Evolutionary conservation across 2,113 vertebrate genomes (phyloP), one percentile per base, ranked within the genome.

Genomic region (Muntiacus reevesi): DNA sequence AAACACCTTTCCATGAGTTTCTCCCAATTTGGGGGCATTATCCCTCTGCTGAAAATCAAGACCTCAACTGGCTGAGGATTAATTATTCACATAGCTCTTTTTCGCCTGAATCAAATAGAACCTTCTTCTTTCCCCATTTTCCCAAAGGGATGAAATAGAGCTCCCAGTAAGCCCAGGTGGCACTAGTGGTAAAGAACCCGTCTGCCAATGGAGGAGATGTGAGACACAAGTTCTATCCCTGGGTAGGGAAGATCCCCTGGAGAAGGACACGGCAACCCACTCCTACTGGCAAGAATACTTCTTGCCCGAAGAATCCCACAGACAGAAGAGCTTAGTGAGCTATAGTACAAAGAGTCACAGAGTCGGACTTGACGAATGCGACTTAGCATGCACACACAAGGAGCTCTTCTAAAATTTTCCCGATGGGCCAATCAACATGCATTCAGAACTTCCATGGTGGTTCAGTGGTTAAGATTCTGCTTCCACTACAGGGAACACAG

Each of bases 41-140:
- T 2, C 13, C 45, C 45, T 52, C 76, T 94, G 52, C 45, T 89
- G 79, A 67, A 96, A 96, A 91, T 52, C 60, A 85, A 43, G 93
- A 45, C 30, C 21, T 88, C 47, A 88, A 64, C 87, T 92, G 84
- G 52, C n/a, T 96, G n/a, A 91, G 23, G 45, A 85, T 40, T 94
- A 67, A 95, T 93, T 89, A 89, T 93, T 89, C 60, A 62, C 54
- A 17, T 60, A 74, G n/a, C 16, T 95, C 15, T 47, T 6, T 90
- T 64, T 78, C 40, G 14, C 30, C 43, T 89, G 71, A 89, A 89
- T 36, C 92, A 91, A 88, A 87, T 5, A 87, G 30, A 87, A 92
- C 76, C 25, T 89, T 62, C 52, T 92, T 78, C 76, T 93, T 91
- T 93, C 76, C 13, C 11, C 5, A n/a, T 93, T 95, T 95, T 64